Conservation (phyloP, 2,888 invertebrate species). For the Trachelus troglodyta region DNA sequence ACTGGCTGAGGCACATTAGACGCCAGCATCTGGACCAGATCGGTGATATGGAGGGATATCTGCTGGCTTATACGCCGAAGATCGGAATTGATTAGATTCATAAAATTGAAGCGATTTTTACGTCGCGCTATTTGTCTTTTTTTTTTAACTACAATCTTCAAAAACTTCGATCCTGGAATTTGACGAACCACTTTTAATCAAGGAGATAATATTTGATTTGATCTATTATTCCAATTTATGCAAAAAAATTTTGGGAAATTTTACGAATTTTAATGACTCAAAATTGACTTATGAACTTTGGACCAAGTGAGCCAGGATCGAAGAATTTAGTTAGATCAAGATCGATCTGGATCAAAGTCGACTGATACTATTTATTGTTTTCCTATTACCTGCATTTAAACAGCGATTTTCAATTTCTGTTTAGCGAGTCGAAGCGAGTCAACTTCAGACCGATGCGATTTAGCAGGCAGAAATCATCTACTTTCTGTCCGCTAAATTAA, state of each 20-base stretch:
- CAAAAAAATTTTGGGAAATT: not conserved
- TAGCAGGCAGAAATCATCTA: no score
- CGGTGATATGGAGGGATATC: constrained; percentile 64
- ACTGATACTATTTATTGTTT: not conserved
- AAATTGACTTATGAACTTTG: not conserved
- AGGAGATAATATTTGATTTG: not conserved
- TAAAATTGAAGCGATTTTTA: not conserved
- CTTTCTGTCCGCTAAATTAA: no score
- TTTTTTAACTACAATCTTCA: not conserved
- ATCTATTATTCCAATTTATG: no score
- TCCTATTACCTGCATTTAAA: no score
- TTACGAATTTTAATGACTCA: not conserved
- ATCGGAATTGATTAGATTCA: constrained; percentile 23
- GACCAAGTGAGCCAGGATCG: not conserved
- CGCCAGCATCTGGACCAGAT: constrained; percentile 70
- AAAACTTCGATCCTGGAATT: not conserved
- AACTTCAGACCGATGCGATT: no score
- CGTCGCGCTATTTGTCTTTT: not conserved
- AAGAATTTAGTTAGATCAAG: not conserved
- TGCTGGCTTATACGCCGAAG: constrained; percentile 38
- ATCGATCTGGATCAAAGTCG: not conserved
- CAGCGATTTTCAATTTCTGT: no score
- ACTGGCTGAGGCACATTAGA: constrained; percentile 69
- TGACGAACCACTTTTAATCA: not conserved
- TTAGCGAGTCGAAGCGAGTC: no score